These are phyloP conservation scores for Globodera ellingtonae DNA, from an alignment of 1,140 invertebrate species.

Conservation along the genomic window DNA sequence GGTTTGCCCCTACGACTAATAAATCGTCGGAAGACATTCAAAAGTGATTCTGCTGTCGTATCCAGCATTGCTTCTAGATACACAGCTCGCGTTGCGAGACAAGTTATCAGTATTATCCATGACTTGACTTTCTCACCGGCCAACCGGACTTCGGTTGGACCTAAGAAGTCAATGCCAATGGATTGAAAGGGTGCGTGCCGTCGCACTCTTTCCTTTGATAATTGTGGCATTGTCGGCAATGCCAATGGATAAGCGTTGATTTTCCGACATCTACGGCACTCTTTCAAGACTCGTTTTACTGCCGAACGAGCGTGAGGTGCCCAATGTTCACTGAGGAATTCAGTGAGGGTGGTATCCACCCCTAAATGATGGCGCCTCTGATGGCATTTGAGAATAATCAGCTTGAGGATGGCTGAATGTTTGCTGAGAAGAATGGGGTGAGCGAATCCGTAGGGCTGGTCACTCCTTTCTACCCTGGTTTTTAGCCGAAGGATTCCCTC, in stretches of 20 bases:
- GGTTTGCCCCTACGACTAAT: background rate
- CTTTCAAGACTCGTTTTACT: conserved; percentile 8
- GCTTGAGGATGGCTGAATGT: too few relatives aligned
- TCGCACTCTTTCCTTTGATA: conserved; percentile 11
- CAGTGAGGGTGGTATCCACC: conserved; percentile 18
- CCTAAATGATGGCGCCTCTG: background rate
- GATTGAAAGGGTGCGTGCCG: background rate
- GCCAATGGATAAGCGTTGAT: conserved; percentile 7
- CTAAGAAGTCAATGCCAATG: conserved; percentile 28
- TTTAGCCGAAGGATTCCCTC: too few relatives aligned
- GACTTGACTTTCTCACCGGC: background rate
- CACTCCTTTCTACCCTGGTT: too few relatives aligned
- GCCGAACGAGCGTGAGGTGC: conserved; percentile 11
- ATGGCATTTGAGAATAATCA: conserved; percentile 10
- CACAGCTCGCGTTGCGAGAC: background rate
- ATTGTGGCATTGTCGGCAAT: conserved; percentile 19
- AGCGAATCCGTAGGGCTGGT: too few relatives aligned
- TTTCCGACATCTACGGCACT: conserved; percentile 1
- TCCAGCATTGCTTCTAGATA: background rate
- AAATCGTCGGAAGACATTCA: background rate
- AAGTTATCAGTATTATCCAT: background rate
- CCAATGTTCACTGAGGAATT: conserved; percentile 22
- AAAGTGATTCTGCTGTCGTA: background rate
- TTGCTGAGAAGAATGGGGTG: too few relatives aligned
- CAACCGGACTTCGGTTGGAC: background rate